Base-by-base conservation (phyloP, 1,140 invertebrate species). In the Nebria ingens region DNA sequence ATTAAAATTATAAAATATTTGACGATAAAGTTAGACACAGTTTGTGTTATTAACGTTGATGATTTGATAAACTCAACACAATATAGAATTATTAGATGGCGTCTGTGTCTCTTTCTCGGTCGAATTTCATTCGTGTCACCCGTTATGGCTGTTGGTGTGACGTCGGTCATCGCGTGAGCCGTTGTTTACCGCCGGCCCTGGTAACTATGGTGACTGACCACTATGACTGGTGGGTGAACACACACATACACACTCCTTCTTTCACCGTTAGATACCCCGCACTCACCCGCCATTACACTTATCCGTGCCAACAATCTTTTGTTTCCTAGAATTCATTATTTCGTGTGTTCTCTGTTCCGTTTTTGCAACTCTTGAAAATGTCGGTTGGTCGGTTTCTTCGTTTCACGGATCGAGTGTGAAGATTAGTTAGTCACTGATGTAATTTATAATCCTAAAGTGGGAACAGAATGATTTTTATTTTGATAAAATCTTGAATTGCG, bases 261-360 rank as follows among this genome's bases (percentile, higher is more conserved):
- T n/a, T n/a, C n/a, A n/a, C n/a, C n/a, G n/a, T n/a, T n/a, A n/a
- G n/a, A n/a, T n/a, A 29, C 40, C 9, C 40, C 17, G 17, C 15
- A 9, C 9, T 17, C 40, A 17, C 40, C 40, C 40, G 17, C 40
- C 40, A 45, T 45, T 45, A 45, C 15, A 17, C 40, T 45, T 45
- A 45, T 45, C 40, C 40, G 17, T 12, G 40, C 40, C 40, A 45
- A 45, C 40, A 45, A 45, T 45, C 40, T 45, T 45, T 45, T 17
- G 40, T 45, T 45, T 45, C 40, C 40, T 45, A 17, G 40, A 45
- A 45, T 45, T 45, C 40, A 45, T 45, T 45, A 45, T 45, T 45
- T 45, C 40, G 40, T 11, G 40, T 45, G n/a, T n/a, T n/a, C n/a
- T 45, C 15, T 45, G 25, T 45, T 45, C 40, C 40, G 40, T 45